These are phyloP conservation scores for Molorchus minor DNA, from an alignment of 2,888 invertebrate genomes.

Conservation along the genomic window DNA sequence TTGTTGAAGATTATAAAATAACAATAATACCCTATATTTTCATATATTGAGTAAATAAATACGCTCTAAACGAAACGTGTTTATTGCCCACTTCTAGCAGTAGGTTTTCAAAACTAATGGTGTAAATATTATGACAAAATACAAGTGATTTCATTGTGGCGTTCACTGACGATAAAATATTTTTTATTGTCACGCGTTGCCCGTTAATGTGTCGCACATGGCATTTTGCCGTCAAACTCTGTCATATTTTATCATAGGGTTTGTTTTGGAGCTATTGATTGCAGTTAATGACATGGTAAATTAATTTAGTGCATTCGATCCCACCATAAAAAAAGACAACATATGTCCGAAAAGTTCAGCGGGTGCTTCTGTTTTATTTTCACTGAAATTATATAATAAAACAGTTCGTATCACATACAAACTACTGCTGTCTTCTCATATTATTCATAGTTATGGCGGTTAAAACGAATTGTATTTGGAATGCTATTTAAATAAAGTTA, in stretches of 20 bases:
- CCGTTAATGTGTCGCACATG: slow-evolving; percentile 50
- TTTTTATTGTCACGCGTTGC: slow-evolving; percentile 52
- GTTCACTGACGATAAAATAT: slow-evolving; percentile 53
- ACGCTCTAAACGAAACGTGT: slow-evolving; percentile 69
- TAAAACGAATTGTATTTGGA: too few species aligned
- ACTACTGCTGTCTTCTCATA: too few species aligned
- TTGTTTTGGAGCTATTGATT: slow-evolving; percentile 51
- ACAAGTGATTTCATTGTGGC: slow-evolving; percentile 49
- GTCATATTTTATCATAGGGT: slow-evolving; percentile 49
- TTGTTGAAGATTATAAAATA: slow-evolving; percentile 51
- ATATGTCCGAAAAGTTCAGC: slow-evolving; percentile 29
- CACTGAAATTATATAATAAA: too few species aligned
- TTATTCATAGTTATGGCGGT: too few species aligned
- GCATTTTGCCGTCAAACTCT: slow-evolving; percentile 43
- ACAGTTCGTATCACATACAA: too few species aligned
- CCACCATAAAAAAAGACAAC: slow-evolving; percentile 33
- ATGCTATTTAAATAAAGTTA: too few species aligned
- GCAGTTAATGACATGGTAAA: slow-evolving; percentile 55
- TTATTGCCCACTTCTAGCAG: slow-evolving; percentile 66
- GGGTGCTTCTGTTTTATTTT: too few species aligned
- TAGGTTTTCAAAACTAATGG: slow-evolving; percentile 66
- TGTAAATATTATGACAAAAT: slow-evolving; percentile 70
- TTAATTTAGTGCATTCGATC: slow-evolving; percentile 50
- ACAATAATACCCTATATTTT: slow-evolving; percentile 51
- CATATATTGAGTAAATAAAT: slow-evolving; percentile 67